These are phyloP conservation scores for Rousettus madagascariensis DNA, from an alignment of 2,797 vertebrate species.

Conservation along the genomic window DNA sequence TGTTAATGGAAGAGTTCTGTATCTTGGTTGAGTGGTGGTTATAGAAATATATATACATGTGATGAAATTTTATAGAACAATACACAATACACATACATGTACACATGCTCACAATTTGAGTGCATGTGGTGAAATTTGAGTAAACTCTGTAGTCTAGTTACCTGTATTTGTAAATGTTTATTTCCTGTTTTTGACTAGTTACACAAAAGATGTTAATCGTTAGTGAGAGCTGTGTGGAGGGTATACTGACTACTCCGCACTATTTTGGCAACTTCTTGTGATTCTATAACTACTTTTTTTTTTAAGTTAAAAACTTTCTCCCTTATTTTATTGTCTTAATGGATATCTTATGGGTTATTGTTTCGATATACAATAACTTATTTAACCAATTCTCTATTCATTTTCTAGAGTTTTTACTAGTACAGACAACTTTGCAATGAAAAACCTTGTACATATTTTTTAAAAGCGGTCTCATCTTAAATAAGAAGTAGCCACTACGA, in stretches of 20 bases:
- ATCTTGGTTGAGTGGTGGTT: background rate
- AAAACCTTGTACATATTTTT: background rate
- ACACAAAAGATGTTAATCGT: background rate
- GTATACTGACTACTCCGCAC: background rate
- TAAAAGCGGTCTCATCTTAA: background rate
- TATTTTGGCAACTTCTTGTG: constrained; percentile 18
- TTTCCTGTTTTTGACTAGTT: background rate
- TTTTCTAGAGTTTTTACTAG: background rate
- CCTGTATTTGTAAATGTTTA: background rate
- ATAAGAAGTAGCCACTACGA: background rate
- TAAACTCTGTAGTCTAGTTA: background rate
- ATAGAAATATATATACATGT: background rate
- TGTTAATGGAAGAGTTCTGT: background rate
- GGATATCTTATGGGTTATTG: background rate
- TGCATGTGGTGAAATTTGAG: background rate
- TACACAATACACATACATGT: background rate
- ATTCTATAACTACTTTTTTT: background rate
- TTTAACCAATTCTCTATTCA: background rate
- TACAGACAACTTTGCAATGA: background rate
- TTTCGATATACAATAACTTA: background rate
- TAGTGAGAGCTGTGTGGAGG: background rate
- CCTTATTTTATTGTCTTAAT: constrained; percentile 10
- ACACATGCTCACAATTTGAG: background rate
- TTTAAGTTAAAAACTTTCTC: background rate
- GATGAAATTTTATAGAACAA: background rate